Evolutionary conservation across 2,888 invertebrate species (phyloP).

Genomic region (Megalurothrips usitatus): DNA sequence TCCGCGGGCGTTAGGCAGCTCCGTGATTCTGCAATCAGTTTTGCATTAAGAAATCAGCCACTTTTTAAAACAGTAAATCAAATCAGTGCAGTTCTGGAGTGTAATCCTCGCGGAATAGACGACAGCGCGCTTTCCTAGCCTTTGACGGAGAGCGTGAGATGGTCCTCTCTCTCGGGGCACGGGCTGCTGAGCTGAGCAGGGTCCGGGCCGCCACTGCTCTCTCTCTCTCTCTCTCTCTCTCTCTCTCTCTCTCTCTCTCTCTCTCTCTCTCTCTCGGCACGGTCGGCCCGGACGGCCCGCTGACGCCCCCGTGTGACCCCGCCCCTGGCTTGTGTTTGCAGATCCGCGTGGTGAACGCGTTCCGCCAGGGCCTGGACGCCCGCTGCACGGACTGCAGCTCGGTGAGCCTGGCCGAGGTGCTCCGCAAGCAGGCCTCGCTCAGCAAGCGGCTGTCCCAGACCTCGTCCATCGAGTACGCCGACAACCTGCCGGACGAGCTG

Average conservation of each 20-base stretch:
- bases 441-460: slow-evolving; percentile 87
- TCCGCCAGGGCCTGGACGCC: slow-evolving; percentile 98
- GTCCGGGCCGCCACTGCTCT: background rate
- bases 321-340: slow-evolving; percentile 54
- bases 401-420: slow-evolving; percentile 84
- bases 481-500: slow-evolving; percentile 80
- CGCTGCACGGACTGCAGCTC: slow-evolving; percentile 88
- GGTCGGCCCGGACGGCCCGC: background rate
- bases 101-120: too few relatives aligned
- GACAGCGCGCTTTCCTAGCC: too few relatives aligned
- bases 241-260: background rate
- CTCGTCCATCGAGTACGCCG: slow-evolving; percentile 88
- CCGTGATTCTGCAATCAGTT: too few relatives aligned
- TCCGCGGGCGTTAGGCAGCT: too few relatives aligned
- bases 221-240: background rate
- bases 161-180: too few relatives aligned
- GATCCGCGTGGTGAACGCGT: slow-evolving; percentile 99
- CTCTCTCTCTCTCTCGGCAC: too few relatives aligned
- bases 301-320: background rate
- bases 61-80: too few relatives aligned
- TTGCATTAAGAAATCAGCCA: too few relatives aligned
- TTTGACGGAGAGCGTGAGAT: too few relatives aligned
- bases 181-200: background rate
- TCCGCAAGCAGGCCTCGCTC: slow-evolving; percentile 88
- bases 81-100: too few relatives aligned